Evolutionary conservation across 35 echinoderm and acorn worm genomes (phyloP), one percentile per base, ranked within the genome.

Genomic region (Lytechinus variegatus): DNA sequence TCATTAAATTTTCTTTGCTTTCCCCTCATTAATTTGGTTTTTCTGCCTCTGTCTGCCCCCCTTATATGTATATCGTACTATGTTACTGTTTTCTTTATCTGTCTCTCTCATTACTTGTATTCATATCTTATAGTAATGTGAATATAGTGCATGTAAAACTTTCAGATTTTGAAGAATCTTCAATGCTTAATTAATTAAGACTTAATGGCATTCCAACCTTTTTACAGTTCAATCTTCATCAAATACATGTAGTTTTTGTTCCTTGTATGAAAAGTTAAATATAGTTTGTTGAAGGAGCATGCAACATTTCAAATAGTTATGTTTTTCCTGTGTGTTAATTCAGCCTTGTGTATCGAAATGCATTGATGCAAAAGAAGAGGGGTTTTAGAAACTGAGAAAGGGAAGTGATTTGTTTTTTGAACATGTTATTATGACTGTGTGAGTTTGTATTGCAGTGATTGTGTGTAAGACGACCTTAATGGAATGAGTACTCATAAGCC

Each of bases 401-500:
- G 33, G 66, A 79, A 79, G 66, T 79, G 66, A 79, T 79, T 79
- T 79, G 66, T 79, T 14, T n/a, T 79, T 3, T 79, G 66, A 79
- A 79, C 66, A 54, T 90, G 88, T 52, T 90, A 5, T 52, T 19
- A 44, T 90, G 88, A 52, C 13, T 90, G 88, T 28, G n/a, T 90
- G 88, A 51, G 88, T 90, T 19, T 90, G 27, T 79, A 24, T 28
- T 90, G 92, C 55, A n/a, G 92, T 93, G 54, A 93, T 33, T 93
- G 92, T 10, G 27, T 57, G 92, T 93, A 93, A 93, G 92, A 93
- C 16, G 92, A 93, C n/a, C 53, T 57, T 28, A 57, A 54, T 93
- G n/a, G n/a, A 93, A 93, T 55, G 55, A 57, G 53, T 55, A 93
- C 53, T 93, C 92, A 93, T 44, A 53, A 90, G 88, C 88, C 92